A percentile compares a stretch with the other conserved stretches of the same genome.
Evolutionary conservation across 2,113 vertebrate species (phyloP).

Genomic region (Aix galericulata): DNA sequence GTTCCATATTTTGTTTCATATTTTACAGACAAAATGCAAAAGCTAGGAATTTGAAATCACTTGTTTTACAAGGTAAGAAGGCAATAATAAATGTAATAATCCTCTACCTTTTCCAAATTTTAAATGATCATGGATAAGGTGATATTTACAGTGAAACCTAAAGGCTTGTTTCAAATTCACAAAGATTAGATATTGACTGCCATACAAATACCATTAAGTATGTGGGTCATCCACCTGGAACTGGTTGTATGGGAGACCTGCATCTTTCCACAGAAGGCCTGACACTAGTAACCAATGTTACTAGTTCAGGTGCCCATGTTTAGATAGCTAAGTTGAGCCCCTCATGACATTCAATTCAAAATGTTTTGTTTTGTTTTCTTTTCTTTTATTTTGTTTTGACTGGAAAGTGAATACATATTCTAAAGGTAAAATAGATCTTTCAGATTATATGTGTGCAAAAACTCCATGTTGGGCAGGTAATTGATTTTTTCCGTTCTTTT

Average conservation of each 20-base stretch:
- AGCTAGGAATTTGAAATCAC: neutral
- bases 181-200: neutral
- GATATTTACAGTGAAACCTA: neutral
- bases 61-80: neutral
- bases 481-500: neutral
- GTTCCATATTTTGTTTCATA: neutral
- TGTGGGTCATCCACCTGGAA: neutral
- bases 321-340: neutral
- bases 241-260: neutral
- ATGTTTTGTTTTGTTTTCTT: neutral
- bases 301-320: neutral
- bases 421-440: neutral
- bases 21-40: neutral
- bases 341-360: neutral
- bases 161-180: neutral
- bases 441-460: neutral
- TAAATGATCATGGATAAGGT: neutral
- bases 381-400: neutral
- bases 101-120: neutral
- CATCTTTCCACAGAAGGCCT: neutral
- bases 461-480: neutral
- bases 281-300: neutral
- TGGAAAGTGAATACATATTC: neutral
- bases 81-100: neutral
- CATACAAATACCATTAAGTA: neutral